Base-by-base conservation (phyloP, 2,888 invertebrate species). In the Lampropteryx suffumata region DNA sequence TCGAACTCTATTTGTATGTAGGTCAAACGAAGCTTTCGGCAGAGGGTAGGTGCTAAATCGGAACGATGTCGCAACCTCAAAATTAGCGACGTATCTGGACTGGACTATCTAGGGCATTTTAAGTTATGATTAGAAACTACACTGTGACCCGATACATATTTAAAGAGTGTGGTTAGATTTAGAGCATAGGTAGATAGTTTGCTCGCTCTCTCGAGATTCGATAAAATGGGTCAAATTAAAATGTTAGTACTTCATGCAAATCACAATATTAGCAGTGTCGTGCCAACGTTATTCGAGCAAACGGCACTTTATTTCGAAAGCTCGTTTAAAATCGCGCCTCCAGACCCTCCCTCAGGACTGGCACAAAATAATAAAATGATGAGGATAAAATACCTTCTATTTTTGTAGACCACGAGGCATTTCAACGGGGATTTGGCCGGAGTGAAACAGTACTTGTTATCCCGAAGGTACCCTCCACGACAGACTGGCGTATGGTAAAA, bases 331-430 rank as follows among this genome's bases (percentile, higher is more conserved):
- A 39, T 47, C 34, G 43, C 47, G 24, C 42, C 33, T 36, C 27
- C 34, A 40, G 28, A 21, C 30, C 21, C 29, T 52, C 52, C 43
- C 52, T 33, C 30, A 35, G 52, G 52, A 43, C 43, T n/a, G 14
- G 14, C 26, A 39, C 14, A 39, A 26, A 39, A 43, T 39, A 42
- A 52, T 32, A 45, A 51, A 46, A 43, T 39, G 28, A 51, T 46
- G 36, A 24, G 33, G 33, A 37, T 32, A 39, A 50, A 35, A 50
- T 37, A 42, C 42, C 37, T 28, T 46, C 33, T 36, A 42, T 51
- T 51, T 41, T 46, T 36, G 27, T 36, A 36, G 32, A 37, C 37
- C 43, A 43, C 32, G 32, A 42, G 24, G 35, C 26, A 12, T 43
- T 43, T 37, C 37, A 39, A 43, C 21, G 9, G 37, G 43, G 49